Evolutionary conservation across 2,888 invertebrate species (phyloP).

Genomic region (Lacanobia wlatinum): DNA sequence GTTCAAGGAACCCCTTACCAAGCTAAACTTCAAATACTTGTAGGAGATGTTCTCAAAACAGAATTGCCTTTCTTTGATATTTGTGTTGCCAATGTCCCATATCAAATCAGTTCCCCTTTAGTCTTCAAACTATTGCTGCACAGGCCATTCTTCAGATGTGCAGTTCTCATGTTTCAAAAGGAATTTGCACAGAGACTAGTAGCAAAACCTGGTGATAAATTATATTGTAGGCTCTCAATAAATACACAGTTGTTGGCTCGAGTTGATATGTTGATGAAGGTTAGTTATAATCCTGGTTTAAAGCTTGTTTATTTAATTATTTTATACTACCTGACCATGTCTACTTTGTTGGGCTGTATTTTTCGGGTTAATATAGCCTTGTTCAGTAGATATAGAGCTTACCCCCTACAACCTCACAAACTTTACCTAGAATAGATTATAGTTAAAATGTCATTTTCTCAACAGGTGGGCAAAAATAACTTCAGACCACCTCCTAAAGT

Average conservation of each 20-base stretch:
- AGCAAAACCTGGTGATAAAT: slow-evolving; percentile 99
- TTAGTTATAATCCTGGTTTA: slow-evolving; percentile 70
- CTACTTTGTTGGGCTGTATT: too few species aligned
- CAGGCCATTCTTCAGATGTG: slow-evolving; percentile 96
- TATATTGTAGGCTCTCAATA: slow-evolving; percentile 98
- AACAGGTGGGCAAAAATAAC: slow-evolving; percentile 98
- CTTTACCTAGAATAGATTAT: too few species aligned
- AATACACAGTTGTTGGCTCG: slow-evolving; percentile 98
- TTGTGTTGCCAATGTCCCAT: slow-evolving; percentile 99
- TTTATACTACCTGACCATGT: too few species aligned
- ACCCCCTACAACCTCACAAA: too few species aligned
- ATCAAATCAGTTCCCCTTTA: slow-evolving; percentile 99
- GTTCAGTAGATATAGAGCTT: too few species aligned
- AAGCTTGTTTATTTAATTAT: not conserved
- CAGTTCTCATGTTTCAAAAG: slow-evolving; percentile 99
- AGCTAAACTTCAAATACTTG: slow-evolving; percentile 96
- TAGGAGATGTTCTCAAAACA: slow-evolving; percentile 98
- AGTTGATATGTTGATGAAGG: slow-evolving; percentile 99
- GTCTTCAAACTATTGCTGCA: slow-evolving; percentile 98
- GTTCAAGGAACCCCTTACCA: slow-evolving; percentile 97
- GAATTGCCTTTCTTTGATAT: slow-evolving; percentile 99
- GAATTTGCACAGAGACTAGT: slow-evolving; percentile 99
- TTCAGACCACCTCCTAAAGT: slow-evolving; percentile 99
- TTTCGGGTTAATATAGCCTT: too few species aligned
- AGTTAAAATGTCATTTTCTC: too few species aligned